Evolutionary conservation across 2,888 invertebrate genomes (phyloP), one percentile per base, ranked within the genome.

Genomic region (Thumatha senex): DNA sequence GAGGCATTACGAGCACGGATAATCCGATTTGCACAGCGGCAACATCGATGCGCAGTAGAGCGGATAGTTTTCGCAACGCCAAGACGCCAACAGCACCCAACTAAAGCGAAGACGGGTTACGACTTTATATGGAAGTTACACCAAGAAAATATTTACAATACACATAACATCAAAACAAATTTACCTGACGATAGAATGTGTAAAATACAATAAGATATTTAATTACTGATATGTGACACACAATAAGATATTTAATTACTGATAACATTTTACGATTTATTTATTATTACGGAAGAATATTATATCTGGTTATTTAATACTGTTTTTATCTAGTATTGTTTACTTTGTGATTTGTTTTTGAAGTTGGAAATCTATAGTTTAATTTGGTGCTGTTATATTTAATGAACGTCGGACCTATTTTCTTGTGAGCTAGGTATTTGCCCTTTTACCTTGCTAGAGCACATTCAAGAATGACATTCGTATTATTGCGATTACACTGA

Each of bases 1-100:
- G 57, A 68, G 71, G 63, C 67, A 69, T 71, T 76, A 74, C 74
- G 56, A 75, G 74, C 77, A 74, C 76, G 61, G 77, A 77, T 80
- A 83, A 82, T 81, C 72, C 67, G 69, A 77, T 82, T 74, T 71
- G 72, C 70, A 70, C 72, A 64, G 72, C 67, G 64, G 76, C 80
- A 82, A 80, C 77, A 78, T 77, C 72, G 76, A 81, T 82, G 82
- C 74, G 78, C 83, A 85, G 75, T 78, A 80, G 82, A 83, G 83
- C 85, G 82, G 55, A 64, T 70, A 66, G 68, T 80, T 86, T 84
- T 84, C 82, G 84, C 80, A 87, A 87, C 72, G 58, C 54, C 43
- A 41, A 70, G 66, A 58, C 67, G 70, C 71, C 72, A 68, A 74
- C 65, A 76, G 58, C 67, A 70, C 64, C 69, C 51, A 46, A 50